Conservation (phyloP, 2,113 vertebrate genomes). For the Sphyrna mokarran region DNA sequence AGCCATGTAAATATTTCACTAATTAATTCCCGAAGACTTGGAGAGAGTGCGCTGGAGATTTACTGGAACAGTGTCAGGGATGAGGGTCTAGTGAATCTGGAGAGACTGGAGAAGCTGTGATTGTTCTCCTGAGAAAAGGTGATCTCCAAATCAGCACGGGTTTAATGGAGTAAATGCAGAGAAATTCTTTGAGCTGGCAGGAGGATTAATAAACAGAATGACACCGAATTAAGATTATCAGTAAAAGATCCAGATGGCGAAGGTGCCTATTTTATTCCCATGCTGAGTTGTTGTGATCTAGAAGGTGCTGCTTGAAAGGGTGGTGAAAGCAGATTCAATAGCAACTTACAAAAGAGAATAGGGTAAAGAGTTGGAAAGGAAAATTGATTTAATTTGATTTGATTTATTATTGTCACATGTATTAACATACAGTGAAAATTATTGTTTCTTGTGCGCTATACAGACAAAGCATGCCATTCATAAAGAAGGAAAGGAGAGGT, state of each 20-base stretch:
- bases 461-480: no score
- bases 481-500: no score
- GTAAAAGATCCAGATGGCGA: not conserved
- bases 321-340: not conserved
- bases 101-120: not conserved
- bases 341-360: not conserved
- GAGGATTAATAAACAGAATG: not conserved
- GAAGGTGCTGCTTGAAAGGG: not conserved
- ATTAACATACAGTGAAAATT: no score
- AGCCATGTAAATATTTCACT: no score
- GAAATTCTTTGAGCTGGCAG: not conserved
- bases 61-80: not conserved
- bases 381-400: not conserved
- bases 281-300: not conserved
- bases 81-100: not conserved
- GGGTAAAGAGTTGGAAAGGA: not conserved
- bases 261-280: not conserved
- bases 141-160: not conserved
- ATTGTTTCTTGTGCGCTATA: no score
- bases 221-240: not conserved
- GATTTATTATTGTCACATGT: no score
- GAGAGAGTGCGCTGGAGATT: not conserved
- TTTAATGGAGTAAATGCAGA: not conserved
- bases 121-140: not conserved
- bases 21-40: no score